Percentiles rank a stretch among this genome's conserved stretches.
These are phyloP conservation scores for Bufo bufo DNA, from an alignment of 2,113 vertebrate species.

Conservation along the genomic window DNA sequence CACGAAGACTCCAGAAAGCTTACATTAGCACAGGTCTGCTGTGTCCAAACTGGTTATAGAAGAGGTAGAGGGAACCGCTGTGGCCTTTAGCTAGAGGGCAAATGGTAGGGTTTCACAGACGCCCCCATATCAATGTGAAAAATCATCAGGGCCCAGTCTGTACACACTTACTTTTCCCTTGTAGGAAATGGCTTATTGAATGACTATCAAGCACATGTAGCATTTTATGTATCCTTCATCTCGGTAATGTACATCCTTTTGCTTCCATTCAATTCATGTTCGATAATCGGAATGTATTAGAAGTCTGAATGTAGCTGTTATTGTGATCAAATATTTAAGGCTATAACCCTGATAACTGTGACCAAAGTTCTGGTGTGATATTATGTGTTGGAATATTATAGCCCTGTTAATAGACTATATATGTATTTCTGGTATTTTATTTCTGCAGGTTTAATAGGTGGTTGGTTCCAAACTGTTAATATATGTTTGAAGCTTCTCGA, in stretches of 20 bases:
- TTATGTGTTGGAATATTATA: conserved; percentile 14
- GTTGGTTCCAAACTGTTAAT: conserved; percentile 12
- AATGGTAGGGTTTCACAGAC: background rate
- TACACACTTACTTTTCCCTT: background rate
- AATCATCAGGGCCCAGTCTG: background rate
- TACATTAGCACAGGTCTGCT: no score
- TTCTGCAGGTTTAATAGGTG: conserved; percentile 32
- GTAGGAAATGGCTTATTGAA: background rate
- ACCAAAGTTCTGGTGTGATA: conserved; percentile 40
- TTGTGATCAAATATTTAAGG: conserved; percentile 20
- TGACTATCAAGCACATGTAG: background rate
- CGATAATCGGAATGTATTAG: background rate
- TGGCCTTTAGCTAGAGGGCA: background rate
- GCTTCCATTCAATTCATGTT: background rate
- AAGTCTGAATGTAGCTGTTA: conserved; percentile 31
- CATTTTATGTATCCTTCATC: background rate
- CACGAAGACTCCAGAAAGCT: no score
- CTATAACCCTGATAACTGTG: conserved; percentile 26
- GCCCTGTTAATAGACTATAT: conserved; percentile 19
- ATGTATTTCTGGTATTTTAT: conserved; percentile 34
- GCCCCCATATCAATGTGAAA: background rate
- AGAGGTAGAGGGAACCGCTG: no score
- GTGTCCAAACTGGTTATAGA: background rate
- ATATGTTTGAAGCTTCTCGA: conserved; percentile 5
- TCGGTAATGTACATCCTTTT: background rate